A percentile compares a stretch with the other conserved stretches of the same genome.
phyloP scores from a whole-genome alignment of 30 jellyfish, hydroid and myxozoan species.

The Nemopilema nomurai region DNA sequence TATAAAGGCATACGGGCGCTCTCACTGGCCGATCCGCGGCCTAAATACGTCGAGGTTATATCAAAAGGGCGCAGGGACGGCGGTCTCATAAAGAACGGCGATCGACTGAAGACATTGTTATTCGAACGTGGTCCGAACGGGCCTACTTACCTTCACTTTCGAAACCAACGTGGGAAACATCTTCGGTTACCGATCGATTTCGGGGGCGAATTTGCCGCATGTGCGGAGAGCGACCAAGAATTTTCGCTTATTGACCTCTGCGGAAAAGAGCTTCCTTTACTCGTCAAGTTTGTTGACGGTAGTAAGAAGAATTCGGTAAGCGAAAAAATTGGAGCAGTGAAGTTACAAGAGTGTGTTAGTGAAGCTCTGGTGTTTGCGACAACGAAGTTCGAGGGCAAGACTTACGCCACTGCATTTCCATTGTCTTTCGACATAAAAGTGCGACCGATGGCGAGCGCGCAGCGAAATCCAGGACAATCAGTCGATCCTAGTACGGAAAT shows the following conservation, averaged over 20 bases:
- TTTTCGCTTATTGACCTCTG: conserved; percentile 35
- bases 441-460: conserved; percentile 18
- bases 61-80: conserved; percentile 36
- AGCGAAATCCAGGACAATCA: not conserved
- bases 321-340: conserved; percentile 46
- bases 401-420: conserved; percentile 49
- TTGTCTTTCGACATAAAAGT: conserved; percentile 48
- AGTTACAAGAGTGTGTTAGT: conserved; percentile 24
- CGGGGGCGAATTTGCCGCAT: conserved; percentile 52
- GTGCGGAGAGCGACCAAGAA: conserved; percentile 54
- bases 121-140: conserved; percentile 74
- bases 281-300: conserved; percentile 31
- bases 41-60: conserved; percentile 78
- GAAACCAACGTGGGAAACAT: conserved; percentile 90
- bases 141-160: conserved; percentile 83
- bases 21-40: conserved; percentile 69
- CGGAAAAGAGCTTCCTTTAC: conserved; percentile 42
- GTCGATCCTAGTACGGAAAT: not conserved
- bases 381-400: conserved; percentile 29
- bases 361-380: conserved; percentile 49
- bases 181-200: conserved; percentile 67
- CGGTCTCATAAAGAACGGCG: conserved; percentile 61
- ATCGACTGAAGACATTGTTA: conserved; percentile 77
- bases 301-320: conserved; percentile 30
- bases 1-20: conserved; percentile 51